These are phyloP conservation scores for Caenorhabditis panamensis DNA, from an alignment of 2,888 invertebrate genomes.

Conservation along the genomic window DNA sequence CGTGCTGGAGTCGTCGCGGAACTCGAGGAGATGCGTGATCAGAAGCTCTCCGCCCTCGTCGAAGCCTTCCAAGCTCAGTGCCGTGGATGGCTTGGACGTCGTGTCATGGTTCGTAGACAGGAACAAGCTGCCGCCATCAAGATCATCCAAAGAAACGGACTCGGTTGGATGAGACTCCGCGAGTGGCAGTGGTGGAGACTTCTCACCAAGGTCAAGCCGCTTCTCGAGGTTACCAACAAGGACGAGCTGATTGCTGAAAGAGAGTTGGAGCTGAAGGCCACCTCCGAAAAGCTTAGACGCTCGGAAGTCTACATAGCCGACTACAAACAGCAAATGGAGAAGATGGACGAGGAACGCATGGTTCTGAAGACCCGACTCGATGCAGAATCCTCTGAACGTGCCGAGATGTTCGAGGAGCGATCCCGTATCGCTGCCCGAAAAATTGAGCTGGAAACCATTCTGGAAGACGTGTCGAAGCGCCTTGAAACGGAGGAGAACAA, in stretches of 20 bases:
- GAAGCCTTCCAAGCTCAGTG: conserved; percentile 98
- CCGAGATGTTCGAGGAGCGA: conserved; percentile 89
- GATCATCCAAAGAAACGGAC: conserved; percentile 98
- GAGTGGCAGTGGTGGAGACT: conserved; percentile 99
- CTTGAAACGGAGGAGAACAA: conserved; percentile 55
- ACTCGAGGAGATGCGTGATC: conserved; percentile 95
- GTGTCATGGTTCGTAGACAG: conserved; percentile 94
- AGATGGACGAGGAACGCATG: conserved; percentile 81
- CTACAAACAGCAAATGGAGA: conserved; percentile 88
- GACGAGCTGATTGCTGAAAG: conserved; percentile 97
- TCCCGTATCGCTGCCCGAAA: conserved; percentile 81
- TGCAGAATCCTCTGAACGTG: conserved; percentile 93
- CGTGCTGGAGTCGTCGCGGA: conserved; percentile 98
- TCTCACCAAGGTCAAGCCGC: conserved; percentile 87
- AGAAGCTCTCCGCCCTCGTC: conserved; percentile 97
- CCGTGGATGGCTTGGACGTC: conserved; percentile 90
- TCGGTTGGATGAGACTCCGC: conserved; percentile 95
- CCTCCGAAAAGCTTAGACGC: conserved; percentile 90
- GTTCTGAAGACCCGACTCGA: conserved; percentile 86
- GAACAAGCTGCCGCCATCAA: conserved; percentile 98
- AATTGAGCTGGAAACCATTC: conserved; percentile 44
- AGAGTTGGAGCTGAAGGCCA: conserved; percentile 92
- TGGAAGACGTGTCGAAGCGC: conserved; percentile 45
- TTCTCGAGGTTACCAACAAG: conserved; percentile 95
- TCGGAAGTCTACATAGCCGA: conserved; percentile 86